Evolutionary conservation across 2,888 invertebrate species (phyloP).

Genomic region (Pristionchus arcanus): DNA sequence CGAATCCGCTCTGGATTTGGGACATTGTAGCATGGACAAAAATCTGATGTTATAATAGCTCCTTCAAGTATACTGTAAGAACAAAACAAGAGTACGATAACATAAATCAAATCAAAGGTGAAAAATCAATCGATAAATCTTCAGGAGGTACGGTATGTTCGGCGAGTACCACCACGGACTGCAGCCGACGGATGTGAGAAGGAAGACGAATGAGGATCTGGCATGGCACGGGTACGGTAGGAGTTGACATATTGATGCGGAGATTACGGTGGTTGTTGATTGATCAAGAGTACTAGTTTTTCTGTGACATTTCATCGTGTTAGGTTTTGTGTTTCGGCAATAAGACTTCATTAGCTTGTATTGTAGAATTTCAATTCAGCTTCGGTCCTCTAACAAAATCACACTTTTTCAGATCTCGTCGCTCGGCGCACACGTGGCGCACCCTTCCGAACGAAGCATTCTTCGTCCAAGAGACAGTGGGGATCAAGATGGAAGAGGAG

Average conservation of each 20-base stretch:
- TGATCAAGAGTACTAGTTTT: no score
- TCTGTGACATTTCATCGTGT: no score
- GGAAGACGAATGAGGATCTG: slow-evolving; percentile 50
- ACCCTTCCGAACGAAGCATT: slow-evolving; percentile 41
- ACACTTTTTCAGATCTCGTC: not conserved
- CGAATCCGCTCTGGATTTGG: no score
- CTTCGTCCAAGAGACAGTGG: slow-evolving; percentile 10
- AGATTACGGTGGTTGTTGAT: not conserved
- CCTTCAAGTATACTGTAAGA: no score
- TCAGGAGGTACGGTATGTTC: slow-evolving; percentile 36
- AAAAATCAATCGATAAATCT: slow-evolving; percentile 10
- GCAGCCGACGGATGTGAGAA: slow-evolving; percentile 48
- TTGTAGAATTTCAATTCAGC: no score
- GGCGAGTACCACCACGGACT: slow-evolving; percentile 54
- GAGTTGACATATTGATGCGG: not conserved
- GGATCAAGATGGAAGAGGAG: not conserved
- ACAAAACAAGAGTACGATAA: no score
- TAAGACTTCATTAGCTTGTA: no score
- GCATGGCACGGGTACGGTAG: slow-evolving; percentile 52
- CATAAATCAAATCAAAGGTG: no score
- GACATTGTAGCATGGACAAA: no score
- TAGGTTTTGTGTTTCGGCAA: no score
- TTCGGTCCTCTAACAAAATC: no score
- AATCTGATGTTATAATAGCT: no score
- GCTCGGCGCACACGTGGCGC: slow-evolving; percentile 35